Evolutionary conservation across 1,140 invertebrate species (phyloP).

Genomic region (Zelostemma sp.): DNA sequence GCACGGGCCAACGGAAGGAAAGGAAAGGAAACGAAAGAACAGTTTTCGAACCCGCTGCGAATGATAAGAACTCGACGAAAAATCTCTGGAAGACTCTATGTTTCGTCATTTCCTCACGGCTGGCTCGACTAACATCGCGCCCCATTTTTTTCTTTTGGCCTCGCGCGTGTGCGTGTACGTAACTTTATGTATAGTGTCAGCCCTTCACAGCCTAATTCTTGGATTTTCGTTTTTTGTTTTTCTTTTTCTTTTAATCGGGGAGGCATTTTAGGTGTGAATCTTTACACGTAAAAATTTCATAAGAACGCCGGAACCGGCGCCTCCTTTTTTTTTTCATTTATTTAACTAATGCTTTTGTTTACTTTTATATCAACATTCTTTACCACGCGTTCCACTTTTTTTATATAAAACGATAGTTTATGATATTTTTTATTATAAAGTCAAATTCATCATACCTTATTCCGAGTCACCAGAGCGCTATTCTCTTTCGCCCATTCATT

Average conservation of each 20-base stretch:
- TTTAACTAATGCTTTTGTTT: constrained; percentile 43
- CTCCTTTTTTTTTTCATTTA: constrained; percentile 40
- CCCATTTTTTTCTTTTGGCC: constrained; percentile 7
- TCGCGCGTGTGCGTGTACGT: constrained; percentile 32
- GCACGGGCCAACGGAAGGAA: too few species aligned
- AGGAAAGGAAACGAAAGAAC: too few species aligned
- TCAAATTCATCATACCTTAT: constrained; percentile 47
- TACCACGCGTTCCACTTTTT: constrained; percentile 50
- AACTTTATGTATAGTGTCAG: constrained; percentile 6
- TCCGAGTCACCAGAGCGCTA: constrained; percentile 39
- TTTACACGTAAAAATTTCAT: constrained; percentile 58
- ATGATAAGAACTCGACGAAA: too few species aligned
- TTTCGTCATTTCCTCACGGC: constrained; percentile 23
- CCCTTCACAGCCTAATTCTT: constrained; percentile 29
- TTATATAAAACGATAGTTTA: constrained; percentile 55
- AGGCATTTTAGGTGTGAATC: constrained; percentile 57
- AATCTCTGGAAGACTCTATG: neutral
- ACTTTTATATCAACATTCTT: constrained; percentile 53
- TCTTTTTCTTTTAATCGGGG: constrained; percentile 40
- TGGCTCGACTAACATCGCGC: constrained; percentile 23
- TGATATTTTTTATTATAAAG: constrained; percentile 52
- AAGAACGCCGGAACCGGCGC: constrained; percentile 41
- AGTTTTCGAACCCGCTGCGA: too few species aligned
- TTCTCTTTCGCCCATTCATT: constrained; percentile 41
- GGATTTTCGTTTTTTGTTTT: constrained; percentile 24